Evolutionary conservation across 2,888 invertebrate genomes (phyloP), one percentile per base, ranked within the genome.

Genomic region (Lacanobia oleracea): DNA sequence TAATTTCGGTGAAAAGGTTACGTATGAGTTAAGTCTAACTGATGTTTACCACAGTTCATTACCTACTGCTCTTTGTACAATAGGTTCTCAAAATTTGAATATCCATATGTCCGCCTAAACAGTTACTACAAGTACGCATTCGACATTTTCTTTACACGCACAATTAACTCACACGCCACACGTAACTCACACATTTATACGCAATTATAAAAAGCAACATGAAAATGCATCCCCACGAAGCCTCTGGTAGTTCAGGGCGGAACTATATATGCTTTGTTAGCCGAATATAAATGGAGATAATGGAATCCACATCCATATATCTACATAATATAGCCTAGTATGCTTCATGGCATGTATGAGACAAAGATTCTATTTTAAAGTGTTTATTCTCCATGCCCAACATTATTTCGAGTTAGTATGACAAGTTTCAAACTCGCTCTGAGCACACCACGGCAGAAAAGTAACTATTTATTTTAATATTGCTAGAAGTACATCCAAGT

Each of bases 121-220:
- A 53, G 37, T 40, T 23, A 51, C 40, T 27, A 75, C 12, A 33
- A 63, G 56, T 76, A 45, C 40, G 27, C 77, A 51, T 76, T 57
- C n/a, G n/a, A 45, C 56, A 72, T 43, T 77, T 40, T 51, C 14
- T 51, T 73, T 50, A 70, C 14, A 59, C 18, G 51, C 72, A 75
- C 57, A 80, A 51, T 53, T 48, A 79, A n/a, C n/a, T n/a, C n/a
- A n/a, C n/a, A 63, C 60, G 75, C 75, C 75, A 75, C 62, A 79
- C 27, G 63, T n/a, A 43, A 21, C 18, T 73, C 43, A 48, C 75
- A 64, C 75, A 51, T 71, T 51, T 9, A 71, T 37, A 78, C 51
- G 62, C 62, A 57, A 62, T 73, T 73, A 79, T 48, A 79, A 75
- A 79, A 79, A 79, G 59, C 79, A 73, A 63, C 56, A 64, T 43